These are phyloP conservation scores for Abramis brama DNA, from an alignment of 2,113 vertebrate species.

Conservation along the genomic window DNA sequence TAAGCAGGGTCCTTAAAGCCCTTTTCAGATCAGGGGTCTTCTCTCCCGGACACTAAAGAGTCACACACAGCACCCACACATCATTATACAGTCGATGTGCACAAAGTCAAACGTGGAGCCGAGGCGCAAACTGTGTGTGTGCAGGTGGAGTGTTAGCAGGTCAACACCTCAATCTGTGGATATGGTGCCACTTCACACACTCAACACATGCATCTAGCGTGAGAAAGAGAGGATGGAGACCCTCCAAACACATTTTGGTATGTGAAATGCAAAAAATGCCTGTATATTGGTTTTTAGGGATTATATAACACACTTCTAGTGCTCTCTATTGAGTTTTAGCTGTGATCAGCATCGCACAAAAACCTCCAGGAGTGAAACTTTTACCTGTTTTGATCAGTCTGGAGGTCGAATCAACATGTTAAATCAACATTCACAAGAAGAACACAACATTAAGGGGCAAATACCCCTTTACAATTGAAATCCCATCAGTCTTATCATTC, in stretches of 20 bases:
- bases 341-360: constrained; percentile 17
- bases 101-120: not conserved
- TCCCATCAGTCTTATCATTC: not conserved
- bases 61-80: constrained; percentile 71
- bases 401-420: constrained; percentile 31
- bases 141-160: not conserved
- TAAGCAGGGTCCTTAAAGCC: constrained; percentile 83
- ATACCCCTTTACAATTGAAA: not conserved
- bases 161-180: constrained; percentile 38
- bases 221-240: constrained; percentile 7
- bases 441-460: not conserved
- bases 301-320: constrained; percentile 26
- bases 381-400: constrained; percentile 52
- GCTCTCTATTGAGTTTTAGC: constrained; percentile 19
- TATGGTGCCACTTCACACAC: constrained; percentile 45
- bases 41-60: constrained; percentile 81
- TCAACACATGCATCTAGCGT: constrained; percentile 43
- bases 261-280: constrained; percentile 17
- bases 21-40: constrained; percentile 84
- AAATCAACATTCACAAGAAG: constrained; percentile 26
- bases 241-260: constrained; percentile 7
- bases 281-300: constrained; percentile 14
- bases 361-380: not conserved
- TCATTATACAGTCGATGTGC: constrained; percentile 36
- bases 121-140: not conserved